Evolutionary conservation across 2,797 vertebrate genomes (phyloP).

Genomic region (Pantherophis vulpinus): DNA sequence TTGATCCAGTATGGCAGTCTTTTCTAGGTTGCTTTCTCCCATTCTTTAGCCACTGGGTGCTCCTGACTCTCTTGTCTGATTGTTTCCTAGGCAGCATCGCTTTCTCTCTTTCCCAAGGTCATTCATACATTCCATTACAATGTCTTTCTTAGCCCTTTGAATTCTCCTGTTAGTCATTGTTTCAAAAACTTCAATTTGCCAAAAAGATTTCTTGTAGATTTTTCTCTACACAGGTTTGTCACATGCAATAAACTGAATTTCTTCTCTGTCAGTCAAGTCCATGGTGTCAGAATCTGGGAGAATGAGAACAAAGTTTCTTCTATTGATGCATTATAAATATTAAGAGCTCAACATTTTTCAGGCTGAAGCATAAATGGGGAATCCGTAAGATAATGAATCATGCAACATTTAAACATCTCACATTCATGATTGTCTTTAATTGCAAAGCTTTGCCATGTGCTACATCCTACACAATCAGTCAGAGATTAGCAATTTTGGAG

Average conservation of each 20-base stretch:
- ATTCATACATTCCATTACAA: not conserved
- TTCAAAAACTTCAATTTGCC: not conserved
- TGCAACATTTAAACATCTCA: not conserved
- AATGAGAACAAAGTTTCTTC: not conserved
- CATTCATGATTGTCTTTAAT: not conserved
- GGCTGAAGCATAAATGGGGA: not conserved
- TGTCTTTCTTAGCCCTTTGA: not conserved
- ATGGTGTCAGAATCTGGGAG: not conserved
- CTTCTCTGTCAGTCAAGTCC: not conserved
- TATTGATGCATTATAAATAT: not conserved
- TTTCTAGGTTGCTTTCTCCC: not conserved
- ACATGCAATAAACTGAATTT: not conserved
- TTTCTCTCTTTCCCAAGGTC: not conserved
- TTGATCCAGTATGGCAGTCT: not conserved
- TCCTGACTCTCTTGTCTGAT: not conserved
- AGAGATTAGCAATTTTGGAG: conserved; percentile 11
- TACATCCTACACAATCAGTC: not conserved
- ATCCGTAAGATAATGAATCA: not conserved
- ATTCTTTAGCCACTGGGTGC: not conserved
- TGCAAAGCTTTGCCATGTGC: not conserved
- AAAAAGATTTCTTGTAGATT: not conserved
- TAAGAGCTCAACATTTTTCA: not conserved
- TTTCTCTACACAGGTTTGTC: not conserved
- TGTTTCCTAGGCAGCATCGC: not conserved
- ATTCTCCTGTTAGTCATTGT: not conserved